Percentiles rank a stretch among this genome's conserved stretches.
Evolutionary conservation across 92 coral and sea anemone genomes (phyloP).

Genomic region (Epizoanthus illoricatus): DNA sequence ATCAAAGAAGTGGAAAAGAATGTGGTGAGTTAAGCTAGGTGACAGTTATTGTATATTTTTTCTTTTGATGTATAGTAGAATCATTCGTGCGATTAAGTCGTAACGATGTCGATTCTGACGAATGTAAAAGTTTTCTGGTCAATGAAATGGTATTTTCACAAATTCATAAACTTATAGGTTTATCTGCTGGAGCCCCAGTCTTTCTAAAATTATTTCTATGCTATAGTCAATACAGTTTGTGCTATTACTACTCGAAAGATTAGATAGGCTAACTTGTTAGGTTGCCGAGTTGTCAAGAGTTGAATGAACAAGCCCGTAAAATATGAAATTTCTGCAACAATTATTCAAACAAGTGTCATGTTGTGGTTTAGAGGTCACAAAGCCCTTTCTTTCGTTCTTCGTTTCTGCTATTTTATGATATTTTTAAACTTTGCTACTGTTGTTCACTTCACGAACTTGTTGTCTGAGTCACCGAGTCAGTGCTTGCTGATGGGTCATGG

Average conservation of each 20-base stretch:
- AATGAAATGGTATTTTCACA: conserved; percentile 30
- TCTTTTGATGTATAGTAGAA: conserved; percentile 4
- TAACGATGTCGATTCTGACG: conserved; percentile 34
- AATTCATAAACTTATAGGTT: conserved; percentile 18
- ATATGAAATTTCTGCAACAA: neutral
- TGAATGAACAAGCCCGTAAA: conserved; percentile 24
- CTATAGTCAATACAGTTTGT: neutral
- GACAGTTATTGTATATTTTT: conserved; percentile 2
- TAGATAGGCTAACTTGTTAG: neutral
- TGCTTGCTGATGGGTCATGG: neutral
- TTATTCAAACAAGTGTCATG: conserved; percentile 1
- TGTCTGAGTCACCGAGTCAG: neutral
- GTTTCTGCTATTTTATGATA: neutral
- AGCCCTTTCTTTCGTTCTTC: neutral
- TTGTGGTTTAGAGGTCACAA: neutral
- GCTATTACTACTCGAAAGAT: neutral
- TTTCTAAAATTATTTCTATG: neutral
- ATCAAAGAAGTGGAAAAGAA: conserved; percentile 72
- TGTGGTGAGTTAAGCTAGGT: conserved; percentile 52
- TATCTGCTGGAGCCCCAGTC: neutral
- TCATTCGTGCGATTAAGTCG: conserved; percentile 36
- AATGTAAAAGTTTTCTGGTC: conserved; percentile 21
- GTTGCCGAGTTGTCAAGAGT: neutral
- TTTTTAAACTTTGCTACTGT: neutral
- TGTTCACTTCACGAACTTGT: neutral